Conservation (phyloP, 2,797 vertebrate species). For the Buphagus erythrorhynchus region DNA sequence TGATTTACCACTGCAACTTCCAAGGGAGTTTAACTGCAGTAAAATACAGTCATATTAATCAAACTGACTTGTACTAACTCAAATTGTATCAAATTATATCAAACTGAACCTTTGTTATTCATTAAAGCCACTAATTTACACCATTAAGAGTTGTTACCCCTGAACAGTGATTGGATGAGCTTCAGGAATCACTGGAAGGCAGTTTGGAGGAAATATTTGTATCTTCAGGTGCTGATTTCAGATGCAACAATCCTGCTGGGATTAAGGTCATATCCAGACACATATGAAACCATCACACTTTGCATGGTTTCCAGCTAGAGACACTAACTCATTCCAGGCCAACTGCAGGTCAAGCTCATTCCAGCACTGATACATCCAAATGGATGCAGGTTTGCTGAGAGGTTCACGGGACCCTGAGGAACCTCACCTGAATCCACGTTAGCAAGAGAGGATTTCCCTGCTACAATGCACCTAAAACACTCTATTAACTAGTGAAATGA, state of each 20-base stretch:
- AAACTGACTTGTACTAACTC: background rate
- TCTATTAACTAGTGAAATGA: background rate
- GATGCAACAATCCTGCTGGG: background rate
- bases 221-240: background rate
- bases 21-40: background rate
- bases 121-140: background rate
- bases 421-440: background rate
- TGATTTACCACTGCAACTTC: background rate
- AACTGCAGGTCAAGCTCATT: background rate
- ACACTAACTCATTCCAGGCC: background rate
- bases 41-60: background rate
- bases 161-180: background rate
- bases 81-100: background rate
- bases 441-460: background rate
- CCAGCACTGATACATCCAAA: background rate
- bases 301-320: background rate
- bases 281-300: background rate
- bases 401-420: background rate
- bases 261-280: background rate
- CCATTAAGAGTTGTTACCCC: background rate
- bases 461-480: background rate
- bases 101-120: background rate
- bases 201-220: background rate
- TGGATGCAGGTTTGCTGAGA: background rate
- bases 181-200: background rate